Base-by-base conservation (phyloP, 2,888 invertebrate genomes). In the Drosophila meridionalis region DNA sequence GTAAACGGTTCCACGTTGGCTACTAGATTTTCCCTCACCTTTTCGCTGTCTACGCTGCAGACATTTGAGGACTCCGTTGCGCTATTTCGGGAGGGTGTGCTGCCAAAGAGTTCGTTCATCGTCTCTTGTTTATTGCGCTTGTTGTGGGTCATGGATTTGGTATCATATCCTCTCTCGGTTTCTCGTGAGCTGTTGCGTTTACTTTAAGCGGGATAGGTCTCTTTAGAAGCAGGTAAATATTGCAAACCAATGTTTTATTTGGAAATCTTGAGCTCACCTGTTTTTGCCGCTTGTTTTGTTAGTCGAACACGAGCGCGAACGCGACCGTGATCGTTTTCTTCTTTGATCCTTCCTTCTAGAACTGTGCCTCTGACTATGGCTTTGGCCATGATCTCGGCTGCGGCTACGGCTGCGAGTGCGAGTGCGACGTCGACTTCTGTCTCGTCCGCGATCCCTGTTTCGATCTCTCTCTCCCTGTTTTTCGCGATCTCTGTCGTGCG, bases 211-310 rank as follows among this genome's bases (percentile, higher is more conserved):
- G 34, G 14, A 30, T 52, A 38, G 1, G 34, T 58, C 30, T 34
- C 57, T 73, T 63, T 67, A 63, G 50, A 50, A 47, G 32, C 28
- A 36, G 38, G 28, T 28, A 58, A 57, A 40, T 58, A 67, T 43
- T 55, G 38, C 20, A 34, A 34, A 14, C 1, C 8, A 32, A 28
- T 26, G 1, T 14, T 3, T 9, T 6, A 6, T 9, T 42, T 42
- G 28, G 4, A n/a, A 30, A 30, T 30, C 9, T 42, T 9, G 9
- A 30, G 48, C 73, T 71, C 66, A 84, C 83, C 75, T 62, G 30
- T 20, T 48, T 12, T 60, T 78, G 20, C 30, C 55, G 58, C 14
- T 34, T 26, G 38, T 52, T 12, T 34, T 58, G 38, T 65, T 45
- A 4, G 14, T 45, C 0, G 73, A 38, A 5, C 9, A 48, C 8